A percentile compares a stretch with the other conserved stretches of the same genome.
phyloP scores from a whole-genome alignment of 2,888 invertebrate species.

The Iphiclides podalirius region DNA sequence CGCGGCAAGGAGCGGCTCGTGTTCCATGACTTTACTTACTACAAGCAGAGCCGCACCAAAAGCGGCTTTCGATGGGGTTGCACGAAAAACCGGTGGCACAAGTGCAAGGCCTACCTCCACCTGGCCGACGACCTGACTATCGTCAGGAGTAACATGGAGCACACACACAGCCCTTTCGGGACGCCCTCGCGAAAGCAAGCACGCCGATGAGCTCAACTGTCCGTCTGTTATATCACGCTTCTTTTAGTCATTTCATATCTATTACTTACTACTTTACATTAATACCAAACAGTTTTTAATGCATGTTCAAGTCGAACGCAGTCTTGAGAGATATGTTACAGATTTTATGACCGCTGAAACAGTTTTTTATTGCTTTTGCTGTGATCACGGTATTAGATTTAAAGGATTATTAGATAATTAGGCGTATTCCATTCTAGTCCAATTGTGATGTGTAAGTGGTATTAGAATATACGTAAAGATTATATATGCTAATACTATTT shows the following conservation, averaged over 20 bases:
- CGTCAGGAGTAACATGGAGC: constrained; percentile 65
- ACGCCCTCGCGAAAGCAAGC: constrained; percentile 29
- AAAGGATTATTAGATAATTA: not conserved
- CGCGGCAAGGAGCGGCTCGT: constrained; percentile 68
- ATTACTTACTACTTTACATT: too few relatives aligned
- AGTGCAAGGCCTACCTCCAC: constrained; percentile 66
- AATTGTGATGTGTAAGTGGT: not conserved
- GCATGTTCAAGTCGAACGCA: not conserved
- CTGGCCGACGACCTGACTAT: constrained; percentile 68
- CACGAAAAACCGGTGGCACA: constrained; percentile 72
- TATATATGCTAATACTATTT: not conserved
- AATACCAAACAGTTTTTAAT: not conserved
- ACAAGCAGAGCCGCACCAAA: constrained; percentile 65
- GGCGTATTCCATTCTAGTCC: constrained; percentile 13
- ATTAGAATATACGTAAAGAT: not conserved
- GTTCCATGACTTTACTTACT: constrained; percentile 65
- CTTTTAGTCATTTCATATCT: not conserved
- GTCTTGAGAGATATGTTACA: not conserved
- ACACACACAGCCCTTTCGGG: constrained; percentile 60
- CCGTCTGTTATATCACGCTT: not conserved
- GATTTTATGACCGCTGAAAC: not conserved
- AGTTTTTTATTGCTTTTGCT: not conserved
- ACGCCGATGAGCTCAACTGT: not conserved
- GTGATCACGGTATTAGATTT: not conserved
- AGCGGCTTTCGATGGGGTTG: constrained; percentile 72